Conservation (phyloP, 2,888 invertebrate species). For the Phrixothrix hirtus region DNA sequence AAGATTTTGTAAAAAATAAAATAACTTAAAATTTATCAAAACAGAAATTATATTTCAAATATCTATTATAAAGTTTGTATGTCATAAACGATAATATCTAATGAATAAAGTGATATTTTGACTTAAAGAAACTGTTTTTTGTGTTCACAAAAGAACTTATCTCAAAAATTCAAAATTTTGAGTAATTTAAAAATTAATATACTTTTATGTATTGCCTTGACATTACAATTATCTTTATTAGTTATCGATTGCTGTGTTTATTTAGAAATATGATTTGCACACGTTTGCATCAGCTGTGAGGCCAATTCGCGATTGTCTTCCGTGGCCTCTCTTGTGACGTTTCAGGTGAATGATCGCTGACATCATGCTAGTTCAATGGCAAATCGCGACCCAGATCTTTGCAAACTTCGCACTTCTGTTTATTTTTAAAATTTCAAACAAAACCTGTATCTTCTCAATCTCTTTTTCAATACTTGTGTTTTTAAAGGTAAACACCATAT, state of each 20-base stretch:
- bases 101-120: too few relatives aligned
- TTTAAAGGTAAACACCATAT: too few relatives aligned
- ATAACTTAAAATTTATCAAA: too few relatives aligned
- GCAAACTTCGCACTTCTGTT: conserved; percentile 22
- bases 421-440: conserved; percentile 23
- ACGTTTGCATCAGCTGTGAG: conserved; percentile 44
- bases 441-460: conserved; percentile 13
- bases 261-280: conserved; percentile 38
- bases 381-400: conserved; percentile 58
- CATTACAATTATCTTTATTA: conserved; percentile 5
- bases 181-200: too few relatives aligned
- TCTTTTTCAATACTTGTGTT: too few relatives aligned
- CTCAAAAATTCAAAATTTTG: background rate
- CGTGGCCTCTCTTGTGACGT: conserved; percentile 55
- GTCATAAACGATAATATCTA: too few relatives aligned
- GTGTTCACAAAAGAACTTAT: background rate
- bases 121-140: too few relatives aligned
- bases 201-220: too few relatives aligned
- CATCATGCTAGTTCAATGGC: conserved; percentile 58
- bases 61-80: too few relatives aligned
- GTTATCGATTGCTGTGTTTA: conserved; percentile 28
- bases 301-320: conserved; percentile 49
- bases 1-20: too few relatives aligned
- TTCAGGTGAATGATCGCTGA: conserved; percentile 57
- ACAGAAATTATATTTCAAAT: too few relatives aligned